phyloP scores from a whole-genome alignment of 2,797 vertebrate genomes.

The Tenualosa ilisha region DNA sequence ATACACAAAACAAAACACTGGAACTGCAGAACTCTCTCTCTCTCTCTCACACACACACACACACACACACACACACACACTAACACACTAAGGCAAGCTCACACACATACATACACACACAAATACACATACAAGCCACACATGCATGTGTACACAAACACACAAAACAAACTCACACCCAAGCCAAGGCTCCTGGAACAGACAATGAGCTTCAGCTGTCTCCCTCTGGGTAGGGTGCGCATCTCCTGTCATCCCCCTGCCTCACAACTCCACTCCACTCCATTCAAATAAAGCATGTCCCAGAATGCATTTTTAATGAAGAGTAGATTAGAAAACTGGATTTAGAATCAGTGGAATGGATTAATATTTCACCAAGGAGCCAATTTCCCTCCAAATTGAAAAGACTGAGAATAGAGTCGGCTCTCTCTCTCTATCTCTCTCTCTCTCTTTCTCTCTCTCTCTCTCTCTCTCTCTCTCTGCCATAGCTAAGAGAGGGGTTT shows the following conservation, averaged over 20 bases:
- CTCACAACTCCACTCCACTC: constrained; percentile 26
- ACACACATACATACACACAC: background rate
- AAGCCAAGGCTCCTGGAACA: background rate
- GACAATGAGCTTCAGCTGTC: background rate
- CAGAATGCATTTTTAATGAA: constrained; percentile 63
- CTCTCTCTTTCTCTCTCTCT: background rate
- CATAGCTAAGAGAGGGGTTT: constrained; percentile 33
- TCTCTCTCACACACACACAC: background rate
- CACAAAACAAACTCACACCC: background rate
- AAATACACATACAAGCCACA: background rate
- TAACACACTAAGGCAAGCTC: background rate
- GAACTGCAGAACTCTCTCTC: background rate
- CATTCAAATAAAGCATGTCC: constrained; percentile 60
- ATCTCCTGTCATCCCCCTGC: background rate
- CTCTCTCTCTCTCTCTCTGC: constrained; percentile 22
- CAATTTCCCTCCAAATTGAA: constrained; percentile 60
- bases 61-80: background rate
- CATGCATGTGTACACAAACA: background rate
- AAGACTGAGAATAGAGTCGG: constrained; percentile 52
- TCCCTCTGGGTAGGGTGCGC: background rate
- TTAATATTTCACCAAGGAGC: constrained; percentile 63
- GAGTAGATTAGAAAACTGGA: constrained; percentile 63
- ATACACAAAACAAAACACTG: background rate
- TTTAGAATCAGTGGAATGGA: constrained; percentile 63
- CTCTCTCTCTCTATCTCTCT: constrained; percentile 7